Percentiles rank a stretch among this genome's conserved stretches.
These are phyloP conservation scores for Pseudomyrmex sp. DNA, from an alignment of 1,140 invertebrate genomes.

Conservation along the genomic window DNA sequence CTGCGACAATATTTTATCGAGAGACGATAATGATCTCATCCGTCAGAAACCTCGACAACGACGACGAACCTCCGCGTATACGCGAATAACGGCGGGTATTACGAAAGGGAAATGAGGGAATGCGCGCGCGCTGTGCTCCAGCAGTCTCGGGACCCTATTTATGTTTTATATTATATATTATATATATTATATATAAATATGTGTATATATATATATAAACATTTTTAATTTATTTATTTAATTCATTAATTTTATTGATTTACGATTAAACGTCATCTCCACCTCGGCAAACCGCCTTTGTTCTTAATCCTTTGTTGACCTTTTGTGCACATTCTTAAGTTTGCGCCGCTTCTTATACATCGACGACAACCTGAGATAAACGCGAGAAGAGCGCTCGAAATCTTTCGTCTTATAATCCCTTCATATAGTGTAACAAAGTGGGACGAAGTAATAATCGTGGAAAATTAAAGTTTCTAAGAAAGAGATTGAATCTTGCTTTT, in stretches of 20 bases:
- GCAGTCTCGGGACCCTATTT: conserved; percentile 83
- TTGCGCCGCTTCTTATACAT: neutral
- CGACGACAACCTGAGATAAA: neutral
- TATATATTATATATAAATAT: conserved; percentile 78
- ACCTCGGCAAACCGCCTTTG: conserved; percentile 78
- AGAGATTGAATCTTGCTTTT: neutral
- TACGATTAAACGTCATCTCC: conserved; percentile 83
- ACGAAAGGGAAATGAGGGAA: conserved; percentile 17
- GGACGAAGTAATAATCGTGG: neutral
- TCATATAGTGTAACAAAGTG: neutral
- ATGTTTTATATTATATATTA: conserved; percentile 84
- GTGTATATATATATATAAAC: conserved; percentile 82
- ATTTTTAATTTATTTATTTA: conserved; percentile 86
- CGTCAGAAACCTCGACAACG: conserved; percentile 61
- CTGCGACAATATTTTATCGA: conserved; percentile 11
- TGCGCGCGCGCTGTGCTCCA: conserved; percentile 76
- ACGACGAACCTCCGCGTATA: neutral
- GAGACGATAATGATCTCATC: conserved; percentile 58
- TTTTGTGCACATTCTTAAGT: conserved; percentile 56
- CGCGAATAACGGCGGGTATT: conserved; percentile 3
- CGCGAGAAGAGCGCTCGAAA: conserved; percentile 1
- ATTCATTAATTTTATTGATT: conserved; percentile 85
- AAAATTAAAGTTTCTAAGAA: neutral
- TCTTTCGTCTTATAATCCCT: conserved; percentile 36
- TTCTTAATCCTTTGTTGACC: conserved; percentile 77